Evolutionary conservation across 2,888 invertebrate species (phyloP).

Genomic region (Papilio protenor): DNA sequence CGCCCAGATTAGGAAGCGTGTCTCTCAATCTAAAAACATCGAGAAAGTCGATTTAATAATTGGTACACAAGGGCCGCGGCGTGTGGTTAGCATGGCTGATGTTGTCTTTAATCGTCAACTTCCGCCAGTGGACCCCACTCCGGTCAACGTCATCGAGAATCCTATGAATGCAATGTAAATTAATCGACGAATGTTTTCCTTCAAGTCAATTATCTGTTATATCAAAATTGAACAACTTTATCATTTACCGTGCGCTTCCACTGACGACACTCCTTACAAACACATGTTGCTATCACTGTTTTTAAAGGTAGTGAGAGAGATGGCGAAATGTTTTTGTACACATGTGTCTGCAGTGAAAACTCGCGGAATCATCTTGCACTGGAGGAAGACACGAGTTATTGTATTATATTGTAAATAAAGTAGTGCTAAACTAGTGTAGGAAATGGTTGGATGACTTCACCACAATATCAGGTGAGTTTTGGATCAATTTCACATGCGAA

Average conservation of each 20-base stretch:
- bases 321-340: no score
- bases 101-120: slow-evolving; percentile 51
- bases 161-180: slow-evolving; percentile 65
- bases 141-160: slow-evolving; percentile 70
- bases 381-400: not conserved
- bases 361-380: not conserved
- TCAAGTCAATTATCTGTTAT: not conserved
- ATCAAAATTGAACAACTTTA: not conserved
- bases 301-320: not conserved
- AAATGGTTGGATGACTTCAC: not conserved
- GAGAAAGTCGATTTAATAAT: slow-evolving; percentile 58
- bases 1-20: slow-evolving; percentile 53
- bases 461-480: not conserved
- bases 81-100: slow-evolving; percentile 61
- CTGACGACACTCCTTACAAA: not conserved
- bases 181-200: slow-evolving; percentile 15
- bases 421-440: not conserved
- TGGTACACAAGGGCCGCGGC: slow-evolving; percentile 54
- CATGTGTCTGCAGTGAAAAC: no score
- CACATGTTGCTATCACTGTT: not conserved
- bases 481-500: not conserved
- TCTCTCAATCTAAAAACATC: slow-evolving; percentile 57
- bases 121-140: slow-evolving; percentile 30
- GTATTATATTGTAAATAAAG: not conserved
- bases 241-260: not conserved